Evolutionary conservation across 92 coral and sea anemone species (phyloP), one percentile per base, ranked within the genome.

Genomic region (Blastomussa wellsi): DNA sequence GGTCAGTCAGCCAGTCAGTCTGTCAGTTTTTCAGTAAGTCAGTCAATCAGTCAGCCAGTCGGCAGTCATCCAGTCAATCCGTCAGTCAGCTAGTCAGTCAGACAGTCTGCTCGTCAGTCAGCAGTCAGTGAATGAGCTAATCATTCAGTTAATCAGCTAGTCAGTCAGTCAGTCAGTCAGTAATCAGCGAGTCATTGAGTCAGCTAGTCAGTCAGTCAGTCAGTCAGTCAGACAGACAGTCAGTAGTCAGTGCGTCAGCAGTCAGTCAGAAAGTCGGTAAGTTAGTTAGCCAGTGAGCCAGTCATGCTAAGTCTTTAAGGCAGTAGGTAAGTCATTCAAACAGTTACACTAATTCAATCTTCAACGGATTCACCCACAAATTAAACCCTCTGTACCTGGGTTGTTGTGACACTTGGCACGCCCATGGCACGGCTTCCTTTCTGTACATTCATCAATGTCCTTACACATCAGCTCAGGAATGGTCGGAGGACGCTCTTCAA

Each of bases 391-490:
- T 92, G 41, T 82, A 94, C 98, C 98, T 83, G 19, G 11, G 37
- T 78, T 87, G 68, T 94, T 90, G 57, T 49, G 76, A 77, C 98
- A 94, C 7, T 4, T 36, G 73, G 95, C 95, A 51, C 90, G 78
- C 52, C 14, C 78, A 38, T 73, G 81, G 79, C 98, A 94, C 14
- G 74, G 57, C 2, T 80, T 53, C 7, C 37, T 22, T 32, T 74
- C 76, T 57, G 37, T 37, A 36, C 98, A 94, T 80, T 94, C 98
- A 64, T 94, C 78, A 20, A 90, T 82, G 48, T 94, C 95, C 0
- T 15, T 36, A 67, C 98, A 94, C 26, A 12, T 19, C 8, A 5
- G 2, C 17, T 39, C 68, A 4, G 76, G 22, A 2, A 5, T 26
- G 7, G 6, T 44, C 7, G 65, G 74, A 0, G 22, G 19, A 42